Evolutionary conservation across 2,113 vertebrate species (phyloP).

Genomic region (Ptyas mucosa): DNA sequence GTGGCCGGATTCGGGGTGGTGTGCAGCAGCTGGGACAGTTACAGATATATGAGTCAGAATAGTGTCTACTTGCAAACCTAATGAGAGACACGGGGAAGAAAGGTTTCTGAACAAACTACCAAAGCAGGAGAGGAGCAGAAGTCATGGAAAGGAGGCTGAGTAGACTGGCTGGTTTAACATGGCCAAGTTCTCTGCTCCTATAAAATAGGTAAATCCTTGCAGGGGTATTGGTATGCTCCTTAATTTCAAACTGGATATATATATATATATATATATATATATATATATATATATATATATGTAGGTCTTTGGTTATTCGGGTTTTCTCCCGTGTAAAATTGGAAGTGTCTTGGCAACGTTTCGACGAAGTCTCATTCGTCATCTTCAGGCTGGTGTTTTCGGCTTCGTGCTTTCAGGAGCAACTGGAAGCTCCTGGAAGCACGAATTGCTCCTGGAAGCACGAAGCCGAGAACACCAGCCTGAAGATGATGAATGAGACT

Average conservation of each 20-base stretch:
- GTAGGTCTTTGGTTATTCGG: no score
- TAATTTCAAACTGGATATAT: background rate
- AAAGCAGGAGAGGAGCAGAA: constrained; percentile 37
- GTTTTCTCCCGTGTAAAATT: no score
- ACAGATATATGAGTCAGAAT: constrained; percentile 85
- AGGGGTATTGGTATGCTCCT: background rate
- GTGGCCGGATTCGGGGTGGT: constrained; percentile 84
- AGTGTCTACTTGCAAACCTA: constrained; percentile 73
- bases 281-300: no score
- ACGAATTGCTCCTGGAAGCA: no score
- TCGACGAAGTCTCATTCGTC: no score
- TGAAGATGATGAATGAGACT: no score
- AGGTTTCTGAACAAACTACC: constrained; percentile 32
- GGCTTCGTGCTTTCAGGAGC: no score
- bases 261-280: no score
- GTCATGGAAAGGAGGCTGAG: background rate
- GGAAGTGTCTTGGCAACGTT: no score
- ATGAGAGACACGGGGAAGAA: constrained; percentile 61
- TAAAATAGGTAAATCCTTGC: background rate
- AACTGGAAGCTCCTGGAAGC: no score
- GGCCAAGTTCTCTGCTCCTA: background rate
- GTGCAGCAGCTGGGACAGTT: constrained; percentile 83
- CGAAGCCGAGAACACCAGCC: no score
- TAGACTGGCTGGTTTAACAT: fast-evolving
- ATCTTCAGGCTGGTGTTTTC: no score